Percentiles rank a stretch among this genome's conserved stretches.
phyloP scores from a whole-genome alignment of 2,113 vertebrate genomes.

The Conger conger region DNA sequence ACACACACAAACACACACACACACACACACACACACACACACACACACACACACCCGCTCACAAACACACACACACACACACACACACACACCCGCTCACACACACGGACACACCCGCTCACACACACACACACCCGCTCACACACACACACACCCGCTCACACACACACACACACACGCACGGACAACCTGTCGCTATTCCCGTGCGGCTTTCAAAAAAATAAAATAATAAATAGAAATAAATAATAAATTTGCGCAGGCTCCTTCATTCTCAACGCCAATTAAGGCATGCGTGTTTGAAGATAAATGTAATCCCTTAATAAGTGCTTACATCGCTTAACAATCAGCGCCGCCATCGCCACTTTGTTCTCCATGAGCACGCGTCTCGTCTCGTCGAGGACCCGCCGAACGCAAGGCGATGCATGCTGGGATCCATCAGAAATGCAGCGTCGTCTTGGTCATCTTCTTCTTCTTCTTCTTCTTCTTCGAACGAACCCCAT shows the following conservation, averaged over 20 bases:
- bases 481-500: too few species aligned
- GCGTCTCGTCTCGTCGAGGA: too few species aligned
- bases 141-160: background rate
- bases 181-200: too few species aligned
- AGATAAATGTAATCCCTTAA: background rate
- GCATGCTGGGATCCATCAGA: too few species aligned
- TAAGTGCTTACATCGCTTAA: background rate
- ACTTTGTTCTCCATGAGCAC: background rate
- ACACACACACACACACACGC: too few species aligned
- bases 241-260: too few species aligned
- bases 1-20: background rate
- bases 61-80: conserved; percentile 1
- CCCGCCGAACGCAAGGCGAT: too few species aligned
- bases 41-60: background rate
- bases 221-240: too few species aligned
- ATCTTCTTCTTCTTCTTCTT: too few species aligned
- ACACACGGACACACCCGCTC: too few species aligned
- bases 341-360: background rate
- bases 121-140: background rate
- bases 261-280: background rate
- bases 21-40: background rate
- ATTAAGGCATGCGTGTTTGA: background rate
- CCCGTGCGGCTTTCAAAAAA: too few species aligned
- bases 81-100: background rate
- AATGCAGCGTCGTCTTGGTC: too few species aligned